Conservation (phyloP, 2,113 vertebrate genomes). For the Cyphomyrus plagiostoma region DNA sequence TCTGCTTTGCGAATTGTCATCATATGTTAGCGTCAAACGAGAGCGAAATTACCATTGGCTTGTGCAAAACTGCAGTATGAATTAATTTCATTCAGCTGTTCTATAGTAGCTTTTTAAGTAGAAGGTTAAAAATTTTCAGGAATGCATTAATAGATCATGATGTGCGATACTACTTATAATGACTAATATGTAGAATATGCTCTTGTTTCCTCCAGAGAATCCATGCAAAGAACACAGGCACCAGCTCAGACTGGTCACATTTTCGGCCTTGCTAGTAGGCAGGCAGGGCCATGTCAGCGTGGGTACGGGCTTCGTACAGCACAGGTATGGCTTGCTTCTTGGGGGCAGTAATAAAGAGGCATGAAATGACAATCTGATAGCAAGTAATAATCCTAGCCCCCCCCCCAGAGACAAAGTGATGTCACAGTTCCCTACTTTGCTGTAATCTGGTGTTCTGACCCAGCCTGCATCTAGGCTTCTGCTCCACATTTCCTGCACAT, state of each 20-base stretch:
- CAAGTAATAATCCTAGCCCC: neutral
- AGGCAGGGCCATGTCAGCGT: neutral
- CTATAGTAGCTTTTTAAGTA: too few relatives aligned
- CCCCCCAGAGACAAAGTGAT: neutral
- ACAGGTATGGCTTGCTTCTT: neutral
- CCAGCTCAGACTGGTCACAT: neutral
- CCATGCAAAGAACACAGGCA: too few relatives aligned
- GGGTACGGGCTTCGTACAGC: neutral
- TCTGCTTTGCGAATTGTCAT: too few relatives aligned
- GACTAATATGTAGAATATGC: too few relatives aligned
- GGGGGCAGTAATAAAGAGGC: neutral
- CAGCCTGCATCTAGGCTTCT: neutral
- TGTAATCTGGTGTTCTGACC: neutral
- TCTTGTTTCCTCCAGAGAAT: too few relatives aligned
- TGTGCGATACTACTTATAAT: too few relatives aligned
- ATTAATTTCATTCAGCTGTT: too few relatives aligned
- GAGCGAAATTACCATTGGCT: too few relatives aligned
- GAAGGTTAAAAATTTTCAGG: too few relatives aligned
- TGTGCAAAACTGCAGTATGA: too few relatives aligned
- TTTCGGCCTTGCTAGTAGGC: neutral
- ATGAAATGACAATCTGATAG: neutral
- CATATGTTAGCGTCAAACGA: too few relatives aligned
- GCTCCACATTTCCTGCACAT: neutral
- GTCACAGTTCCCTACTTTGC: neutral
- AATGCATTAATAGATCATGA: too few relatives aligned